These are phyloP conservation scores for Trematomus loennbergii DNA, from an alignment of 2,113 vertebrate genomes.

Conservation along the genomic window DNA sequence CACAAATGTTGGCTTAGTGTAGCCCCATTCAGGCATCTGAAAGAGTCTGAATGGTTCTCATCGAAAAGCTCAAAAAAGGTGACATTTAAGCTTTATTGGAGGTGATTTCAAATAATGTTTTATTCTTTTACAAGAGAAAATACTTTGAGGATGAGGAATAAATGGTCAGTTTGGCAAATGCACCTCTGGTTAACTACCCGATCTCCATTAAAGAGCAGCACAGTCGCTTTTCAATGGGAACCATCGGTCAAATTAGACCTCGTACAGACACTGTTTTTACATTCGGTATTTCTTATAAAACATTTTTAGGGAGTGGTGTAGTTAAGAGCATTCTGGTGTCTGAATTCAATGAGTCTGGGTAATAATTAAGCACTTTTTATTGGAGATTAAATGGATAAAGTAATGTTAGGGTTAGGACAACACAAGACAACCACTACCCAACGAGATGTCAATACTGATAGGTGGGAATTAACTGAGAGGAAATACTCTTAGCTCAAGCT, in stretches of 20 bases:
- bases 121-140: conserved; percentile 6
- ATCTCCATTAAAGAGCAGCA: not conserved
- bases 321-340: too few relatives aligned
- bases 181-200: not conserved
- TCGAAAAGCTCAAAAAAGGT: not conserved
- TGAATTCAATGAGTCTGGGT: too few relatives aligned
- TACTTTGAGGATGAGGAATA: not conserved
- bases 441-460: not conserved
- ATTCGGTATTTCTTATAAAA: too few relatives aligned
- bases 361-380: not conserved
- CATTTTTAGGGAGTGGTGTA: too few relatives aligned
- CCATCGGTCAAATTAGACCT: too few relatives aligned
- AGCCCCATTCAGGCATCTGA: not conserved
- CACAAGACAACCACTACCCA: not conserved
- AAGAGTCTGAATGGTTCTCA: not conserved
- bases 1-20: not conserved
- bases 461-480: not conserved
- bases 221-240: not conserved
- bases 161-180: not conserved
- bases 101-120: not conserved
- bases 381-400: not conserved
- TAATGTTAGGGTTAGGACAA: not conserved
- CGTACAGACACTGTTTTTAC: not conserved
- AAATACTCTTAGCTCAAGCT: not conserved
- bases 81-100: conserved; percentile 4